Evolutionary conservation across 2,797 vertebrate species (phyloP), one percentile per base, ranked within the genome.

Genomic region (Chloroceryle inda): DNA sequence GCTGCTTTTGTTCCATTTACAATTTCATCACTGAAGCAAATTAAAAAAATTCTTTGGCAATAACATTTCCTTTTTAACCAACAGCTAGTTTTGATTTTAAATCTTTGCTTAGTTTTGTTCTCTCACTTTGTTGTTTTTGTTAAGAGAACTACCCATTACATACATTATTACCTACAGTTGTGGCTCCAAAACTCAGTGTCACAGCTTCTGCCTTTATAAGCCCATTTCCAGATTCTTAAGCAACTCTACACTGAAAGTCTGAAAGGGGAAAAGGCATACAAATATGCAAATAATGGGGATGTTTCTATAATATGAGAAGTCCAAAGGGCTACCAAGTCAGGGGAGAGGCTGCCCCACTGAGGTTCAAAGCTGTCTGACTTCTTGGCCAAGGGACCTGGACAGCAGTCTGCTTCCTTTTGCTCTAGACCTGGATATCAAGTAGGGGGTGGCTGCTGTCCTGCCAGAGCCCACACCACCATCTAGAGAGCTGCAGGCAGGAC

Each of bases 401-500:
- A 49, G 6, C 3, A 0, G 44, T 16, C 8, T 11, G 17, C 22
- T 44, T 72, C 15, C 15, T 52, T 47, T 37, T 37, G 26, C 47
- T 90, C 53, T 24, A 31, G 26, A 40, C 26, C 52, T 5, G 4
- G 29, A 31, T 50, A 22, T 15, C 12, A 11, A 13, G 44, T 14
- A 71, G 35, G 42, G 66, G 40, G 35, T 8, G 37, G 29, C 29
- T 79, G 38, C 67, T 88, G 23, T 24, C 53, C 68, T 56, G 47
- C 15, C 63, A n/a, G 9, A 31, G 42, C 22, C 47, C 63, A 71
- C 15, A 9, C 4, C 52, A 50, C 10, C 1, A 0, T 2, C 11
- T 5, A 2, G 33, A 50, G 44, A 20, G 8, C 5, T 6, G 3
- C 26, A 31, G 47, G 27, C 61, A 56, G 79, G 53, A 49, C n/a